Evolutionary conservation across 1,140 invertebrate species (phyloP).

Genomic region (Branchinecta lindahli): DNA sequence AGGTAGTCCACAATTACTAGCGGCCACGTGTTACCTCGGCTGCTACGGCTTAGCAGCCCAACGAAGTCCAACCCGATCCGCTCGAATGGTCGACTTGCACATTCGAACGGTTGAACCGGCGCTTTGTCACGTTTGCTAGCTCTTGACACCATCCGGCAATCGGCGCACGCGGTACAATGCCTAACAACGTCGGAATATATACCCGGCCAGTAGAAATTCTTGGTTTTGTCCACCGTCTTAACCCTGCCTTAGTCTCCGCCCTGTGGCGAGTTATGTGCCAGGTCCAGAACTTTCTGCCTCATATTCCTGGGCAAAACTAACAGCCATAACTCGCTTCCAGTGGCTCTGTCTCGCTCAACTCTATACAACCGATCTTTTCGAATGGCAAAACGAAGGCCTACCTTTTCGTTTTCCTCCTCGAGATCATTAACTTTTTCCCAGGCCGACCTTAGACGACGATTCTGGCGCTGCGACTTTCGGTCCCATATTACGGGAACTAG

Average conservation of each 20-base stretch:
- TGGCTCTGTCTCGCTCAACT: too few species aligned
- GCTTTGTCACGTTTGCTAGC: neutral
- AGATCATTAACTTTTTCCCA: too few species aligned
- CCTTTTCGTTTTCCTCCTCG: too few species aligned
- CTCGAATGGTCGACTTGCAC: neutral
- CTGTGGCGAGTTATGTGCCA: neutral
- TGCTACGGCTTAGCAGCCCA: neutral
- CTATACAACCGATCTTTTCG: too few species aligned
- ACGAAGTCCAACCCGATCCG: neutral
- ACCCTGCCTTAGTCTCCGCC: neutral
- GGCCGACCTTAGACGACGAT: too few species aligned
- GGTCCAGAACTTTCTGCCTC: neutral
- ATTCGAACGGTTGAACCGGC: neutral
- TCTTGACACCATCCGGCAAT: neutral
- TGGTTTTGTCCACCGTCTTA: neutral
- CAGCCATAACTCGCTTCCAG: too few species aligned
- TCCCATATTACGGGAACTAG: too few species aligned
- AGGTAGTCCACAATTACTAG: too few species aligned
- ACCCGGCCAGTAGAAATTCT: neutral
- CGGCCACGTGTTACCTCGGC: too few species aligned
- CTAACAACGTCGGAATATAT: neutral
- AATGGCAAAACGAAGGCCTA: too few species aligned
- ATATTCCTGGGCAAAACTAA: neutral
- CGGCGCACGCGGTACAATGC: neutral
- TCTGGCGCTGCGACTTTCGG: too few species aligned